Evolutionary conservation across 2,797 vertebrate genomes (phyloP).

Genomic region (Tapirus indicus): DNA sequence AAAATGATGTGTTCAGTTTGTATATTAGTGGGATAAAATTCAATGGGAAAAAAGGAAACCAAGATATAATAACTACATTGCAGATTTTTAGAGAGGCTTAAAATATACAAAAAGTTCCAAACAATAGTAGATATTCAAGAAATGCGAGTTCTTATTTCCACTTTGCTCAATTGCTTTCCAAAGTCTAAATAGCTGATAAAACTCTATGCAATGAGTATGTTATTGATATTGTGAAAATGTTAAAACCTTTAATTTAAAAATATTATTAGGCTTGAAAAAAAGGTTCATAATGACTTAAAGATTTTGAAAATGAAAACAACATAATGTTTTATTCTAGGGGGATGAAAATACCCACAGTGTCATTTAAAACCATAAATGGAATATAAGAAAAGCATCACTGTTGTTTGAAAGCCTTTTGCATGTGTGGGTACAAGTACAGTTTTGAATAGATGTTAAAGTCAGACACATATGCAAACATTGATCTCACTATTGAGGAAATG

Average conservation of each 20-base stretch:
- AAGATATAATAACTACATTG: neutral
- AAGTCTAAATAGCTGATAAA: neutral
- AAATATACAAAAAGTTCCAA: neutral
- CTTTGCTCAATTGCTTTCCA: conserved; percentile 12
- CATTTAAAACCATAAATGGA: neutral
- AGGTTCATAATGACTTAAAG: neutral
- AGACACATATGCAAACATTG: neutral
- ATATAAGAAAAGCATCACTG: neutral
- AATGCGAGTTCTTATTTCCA: neutral
- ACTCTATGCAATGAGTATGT: neutral
- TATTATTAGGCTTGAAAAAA: conserved; percentile 32
- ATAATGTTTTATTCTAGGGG: neutral
- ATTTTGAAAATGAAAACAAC: neutral
- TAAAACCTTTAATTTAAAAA: neutral
- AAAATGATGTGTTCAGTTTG: neutral
- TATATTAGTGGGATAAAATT: neutral
- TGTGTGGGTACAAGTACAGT: neutral
- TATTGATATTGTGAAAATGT: conserved; percentile 6
- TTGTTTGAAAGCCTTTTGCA: conserved; percentile 21
- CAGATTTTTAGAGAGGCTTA: neutral
- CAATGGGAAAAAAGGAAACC: neutral
- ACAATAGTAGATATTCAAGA: neutral
- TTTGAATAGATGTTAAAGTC: conserved; percentile 35
- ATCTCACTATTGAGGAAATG: neutral
- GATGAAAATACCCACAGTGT: neutral